A percentile compares a stretch with the other conserved stretches of the same genome.
phyloP scores from a whole-genome alignment of 2,888 invertebrate genomes.

The Hemithea aestivaria region DNA sequence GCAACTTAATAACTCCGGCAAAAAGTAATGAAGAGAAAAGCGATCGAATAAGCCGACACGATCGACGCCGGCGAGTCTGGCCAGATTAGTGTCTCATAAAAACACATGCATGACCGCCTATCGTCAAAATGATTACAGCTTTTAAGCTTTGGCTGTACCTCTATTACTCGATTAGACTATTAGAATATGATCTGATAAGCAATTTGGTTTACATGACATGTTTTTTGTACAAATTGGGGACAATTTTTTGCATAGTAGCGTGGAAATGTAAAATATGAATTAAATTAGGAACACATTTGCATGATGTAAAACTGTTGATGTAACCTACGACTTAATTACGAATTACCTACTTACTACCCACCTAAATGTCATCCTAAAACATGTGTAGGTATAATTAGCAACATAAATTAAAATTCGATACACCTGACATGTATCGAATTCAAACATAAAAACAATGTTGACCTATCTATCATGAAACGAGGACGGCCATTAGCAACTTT shows the following conservation, averaged over 20 bases:
- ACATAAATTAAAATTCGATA: conserved; percentile 13
- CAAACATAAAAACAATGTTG: conserved; percentile 15
- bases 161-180: conserved; percentile 32
- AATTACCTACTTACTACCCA: too few species aligned
- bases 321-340: too few species aligned
- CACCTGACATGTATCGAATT: conserved; percentile 10
- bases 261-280: too few species aligned
- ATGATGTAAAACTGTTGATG: too few species aligned
- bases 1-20: conserved; percentile 15
- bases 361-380: too few species aligned
- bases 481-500: conserved; percentile 23
- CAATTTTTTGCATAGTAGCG: too few species aligned
- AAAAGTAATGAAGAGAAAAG: conserved; percentile 26
- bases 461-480: conserved; percentile 21
- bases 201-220: too few species aligned
- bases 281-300: too few species aligned
- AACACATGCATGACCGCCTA: conserved; percentile 34
- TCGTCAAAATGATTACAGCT: conserved; percentile 42
- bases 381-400: too few species aligned
- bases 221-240: too few species aligned
- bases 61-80: conserved; percentile 37
- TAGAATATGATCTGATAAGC: too few species aligned
- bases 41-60: conserved; percentile 30
- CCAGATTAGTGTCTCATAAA: conserved; percentile 35
- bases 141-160: conserved; percentile 33